Evolutionary conservation across 2,888 invertebrate genomes (phyloP).

Genomic region (Hyposoter didymator): DNA sequence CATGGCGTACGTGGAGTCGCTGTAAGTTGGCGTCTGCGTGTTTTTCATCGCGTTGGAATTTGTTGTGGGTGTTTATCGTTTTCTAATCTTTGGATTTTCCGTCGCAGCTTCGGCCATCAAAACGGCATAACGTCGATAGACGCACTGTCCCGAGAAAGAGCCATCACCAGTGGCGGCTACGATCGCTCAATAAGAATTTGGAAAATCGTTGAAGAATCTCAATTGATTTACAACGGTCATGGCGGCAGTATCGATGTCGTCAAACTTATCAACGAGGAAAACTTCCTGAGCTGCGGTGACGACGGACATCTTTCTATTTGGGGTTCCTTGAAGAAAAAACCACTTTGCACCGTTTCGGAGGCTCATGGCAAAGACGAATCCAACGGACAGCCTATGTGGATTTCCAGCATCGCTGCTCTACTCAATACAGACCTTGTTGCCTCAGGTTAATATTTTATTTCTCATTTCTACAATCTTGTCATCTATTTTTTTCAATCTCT

Average conservation of each 20-base stretch:
- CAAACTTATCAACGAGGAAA: conserved; percentile 95
- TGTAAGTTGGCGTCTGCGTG: conserved; percentile 85
- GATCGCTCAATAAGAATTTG: conserved; percentile 96
- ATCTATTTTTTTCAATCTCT: not conserved
- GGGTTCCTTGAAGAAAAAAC: conserved; percentile 95
- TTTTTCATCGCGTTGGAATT: not conserved
- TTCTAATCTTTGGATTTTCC: conserved; percentile 20
- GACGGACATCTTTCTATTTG: conserved; percentile 95
- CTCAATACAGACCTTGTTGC: conserved; percentile 96
- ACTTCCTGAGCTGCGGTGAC: conserved; percentile 96
- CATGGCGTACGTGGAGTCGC: conserved; percentile 97
- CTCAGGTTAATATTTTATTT: conserved; percentile 86
- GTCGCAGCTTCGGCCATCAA: conserved; percentile 92
- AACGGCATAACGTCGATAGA: conserved; percentile 94
- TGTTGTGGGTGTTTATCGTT: not conserved
- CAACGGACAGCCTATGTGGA: conserved; percentile 93
- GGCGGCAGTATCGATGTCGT: conserved; percentile 94
- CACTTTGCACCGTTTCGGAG: conserved; percentile 88
- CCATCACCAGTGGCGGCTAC: conserved; percentile 94
- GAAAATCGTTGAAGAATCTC: conserved; percentile 99
- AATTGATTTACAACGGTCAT: conserved; percentile 96
- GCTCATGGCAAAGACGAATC: conserved; percentile 89
- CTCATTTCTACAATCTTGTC: not conserved
- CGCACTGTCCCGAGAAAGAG: conserved; percentile 93
- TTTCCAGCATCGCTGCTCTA: conserved; percentile 92